Evolutionary conservation across 2,113 vertebrate genomes (phyloP), one percentile per base, ranked within the genome.

Genomic region (Plecotus auritus): DNA sequence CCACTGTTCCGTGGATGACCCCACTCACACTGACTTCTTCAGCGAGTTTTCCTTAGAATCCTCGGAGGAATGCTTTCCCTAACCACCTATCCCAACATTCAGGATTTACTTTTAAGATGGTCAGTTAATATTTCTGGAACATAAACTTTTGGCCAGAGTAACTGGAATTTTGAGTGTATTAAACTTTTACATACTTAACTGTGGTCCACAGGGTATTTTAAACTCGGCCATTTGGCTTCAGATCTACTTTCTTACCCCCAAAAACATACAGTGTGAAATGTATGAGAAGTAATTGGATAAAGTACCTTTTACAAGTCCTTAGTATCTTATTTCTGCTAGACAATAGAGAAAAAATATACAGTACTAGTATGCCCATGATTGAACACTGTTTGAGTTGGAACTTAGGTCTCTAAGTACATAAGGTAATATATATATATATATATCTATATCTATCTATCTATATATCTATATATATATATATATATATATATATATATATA

Each of bases 161-260:
- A 81, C 83, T 96, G 95, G 83, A 93, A 97, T 95, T 88, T 96
- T 93, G 85, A 96, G 93, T 97, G 96, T 95, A 94, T 97, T 97
- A 97, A 97, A 96, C 76, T 95, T 96, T 95, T 96, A 97, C 49
- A 35, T 96, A 91, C 88, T 97, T 89, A 95, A 95, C 73, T 90
- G 13, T 84, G 69, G 82, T 90, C 95, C 86, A 37, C 45, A 64
- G 96, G 78, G 94, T 69, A 95, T 97, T 94, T 94, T 95, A 97
- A 96, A 96, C 51, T 82, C 28, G 64, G 70, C 37, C 16, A 30
- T 85, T 96, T 96, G 83, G 80, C 89, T 96, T 94, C 66, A 91
- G 64, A 67, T 90, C 64, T 95, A 70, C 67, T 92, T 90, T 95
- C 40, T 51, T 92, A 37, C 26, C 12, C 59, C 66, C 22, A 12